Evolutionary conservation across 2,797 vertebrate species (phyloP).

Genomic region (Myiotriccus ornatus): DNA sequence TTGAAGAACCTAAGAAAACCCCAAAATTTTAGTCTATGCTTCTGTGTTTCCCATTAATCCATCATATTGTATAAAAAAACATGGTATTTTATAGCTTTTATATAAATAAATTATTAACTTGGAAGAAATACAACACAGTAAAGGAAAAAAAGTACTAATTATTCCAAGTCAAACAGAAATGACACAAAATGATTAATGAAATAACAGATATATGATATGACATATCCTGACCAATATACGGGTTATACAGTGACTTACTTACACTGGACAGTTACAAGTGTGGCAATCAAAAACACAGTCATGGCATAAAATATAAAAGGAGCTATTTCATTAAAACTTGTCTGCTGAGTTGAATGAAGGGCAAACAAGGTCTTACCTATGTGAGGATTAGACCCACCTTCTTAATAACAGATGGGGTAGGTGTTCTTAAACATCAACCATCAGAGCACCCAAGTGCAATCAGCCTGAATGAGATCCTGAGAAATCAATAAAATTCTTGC

Average conservation of each 20-base stretch:
- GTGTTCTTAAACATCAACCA: constrained; percentile 5
- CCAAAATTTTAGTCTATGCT: background rate
- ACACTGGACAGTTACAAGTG: background rate
- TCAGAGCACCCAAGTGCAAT: constrained; percentile 22
- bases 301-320: background rate
- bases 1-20: background rate
- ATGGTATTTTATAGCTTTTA: background rate
- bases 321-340: constrained; percentile 45
- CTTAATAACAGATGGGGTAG: constrained; percentile 19
- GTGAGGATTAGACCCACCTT: constrained; percentile 13
- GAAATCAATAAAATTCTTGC: constrained; percentile 59
- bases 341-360: constrained; percentile 27
- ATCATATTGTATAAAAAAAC: background rate
- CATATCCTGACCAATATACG: background rate
- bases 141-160: background rate
- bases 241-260: background rate
- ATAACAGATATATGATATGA: background rate
- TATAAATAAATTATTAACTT: constrained; percentile 2
- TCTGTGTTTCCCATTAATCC: background rate
- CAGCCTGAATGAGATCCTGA: constrained; percentile 49
- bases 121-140: background rate
- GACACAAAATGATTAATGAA: background rate
- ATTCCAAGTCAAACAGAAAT: background rate
- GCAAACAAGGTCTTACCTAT: background rate
- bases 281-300: background rate